Evolutionary conservation across 1,140 invertebrate species (phyloP), one percentile per base, ranked within the genome.

Genomic region (Tribolium madens): DNA sequence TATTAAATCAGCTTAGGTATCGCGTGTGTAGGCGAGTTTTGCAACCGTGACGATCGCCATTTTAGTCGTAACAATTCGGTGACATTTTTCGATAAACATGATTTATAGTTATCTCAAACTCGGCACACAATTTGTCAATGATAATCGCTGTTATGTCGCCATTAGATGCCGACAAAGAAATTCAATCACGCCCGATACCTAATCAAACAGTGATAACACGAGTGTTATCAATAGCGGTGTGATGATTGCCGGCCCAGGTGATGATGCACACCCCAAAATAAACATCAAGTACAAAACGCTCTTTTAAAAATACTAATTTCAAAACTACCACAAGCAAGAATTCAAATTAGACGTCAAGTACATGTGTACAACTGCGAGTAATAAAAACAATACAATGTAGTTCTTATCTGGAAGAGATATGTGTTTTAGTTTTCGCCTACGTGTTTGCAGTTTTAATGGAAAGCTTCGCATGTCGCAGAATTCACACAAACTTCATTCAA

Each of bases 131-230:
- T 79, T 81, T 81, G 80, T 81, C 78, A 76, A 9, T 47, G 71
- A 81, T 79, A 81, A 79, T 80, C 71, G 53, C 12, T 74, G 70
- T 77, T 76, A 50, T 78, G 80, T 80, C 80, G 75, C 78, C 78
- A 80, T 80, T 77, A 78, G 46, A 75, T 77, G 57, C 80, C 80
- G 80, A 80, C 80, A 81, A 81, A 81, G 76, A 53, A 71, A 68
- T 36, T 72, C 76, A 81, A 81, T 81, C 80, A 78, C 76, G 74
- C 53, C 57, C 70, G 80, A 81, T 81, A 78, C 76, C 74, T 77
- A 78, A 78, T 80, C 74, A 76, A 79, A 73, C 76, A 77, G 10
- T 13, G 76, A 80, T 81, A 79, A 81, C 33, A 73, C 21, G 26
- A 13, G n/a, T 47, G 33, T 80, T 81, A 81, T 81, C 80, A 46